Evolutionary conservation across 2,888 invertebrate genomes (phyloP), one percentile per base, ranked within the genome.

Genomic region (Epinotia nisella): DNA sequence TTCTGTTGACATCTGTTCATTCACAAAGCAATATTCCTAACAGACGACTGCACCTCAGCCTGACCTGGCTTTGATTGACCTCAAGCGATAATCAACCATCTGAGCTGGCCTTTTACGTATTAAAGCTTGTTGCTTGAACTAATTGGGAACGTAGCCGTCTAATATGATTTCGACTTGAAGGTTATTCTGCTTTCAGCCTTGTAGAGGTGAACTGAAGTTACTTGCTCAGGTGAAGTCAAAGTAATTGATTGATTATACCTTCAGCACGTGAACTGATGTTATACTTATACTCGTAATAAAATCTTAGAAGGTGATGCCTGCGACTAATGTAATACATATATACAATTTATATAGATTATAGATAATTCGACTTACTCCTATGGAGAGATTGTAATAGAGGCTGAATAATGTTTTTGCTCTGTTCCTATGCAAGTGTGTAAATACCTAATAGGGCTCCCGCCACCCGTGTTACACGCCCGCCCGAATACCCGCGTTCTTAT

Each of bases 41-140:
- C 39, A 65, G 53, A 65, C 39, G 53, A 24, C 29, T 45, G 51
- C 9, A 65, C 53, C 19, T 55, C 39, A 55, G 21, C n/a, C 10
- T 39, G 65, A 65, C 65, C 15, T 39, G 39, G n/a, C 55, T 65
- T 21, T 7, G 7, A 55, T 41, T 65, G n/a, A 39, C 15, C 10
- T 35, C 65, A 55, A 35, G 55, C 55, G 35, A 65, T 21, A 65
- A 21, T 65, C 15, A 39, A 55, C 55, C 55, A 10, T 4, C 53
- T 55, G 21, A 39, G 19, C 53, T 19, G 15, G 4, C 55, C 39
- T 39, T 65, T 55, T 39, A 21, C 5, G 9, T n/a, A 39, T 39
- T 39, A 55, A 65, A 39, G 55, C 21, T 41, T 21, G 15, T 55
- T 65, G 65, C 55, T 53, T 65, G 65, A 35, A 19, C 53, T 24